phyloP scores from a whole-genome alignment of 2,888 invertebrate genomes.

The Lagria hirta region DNA sequence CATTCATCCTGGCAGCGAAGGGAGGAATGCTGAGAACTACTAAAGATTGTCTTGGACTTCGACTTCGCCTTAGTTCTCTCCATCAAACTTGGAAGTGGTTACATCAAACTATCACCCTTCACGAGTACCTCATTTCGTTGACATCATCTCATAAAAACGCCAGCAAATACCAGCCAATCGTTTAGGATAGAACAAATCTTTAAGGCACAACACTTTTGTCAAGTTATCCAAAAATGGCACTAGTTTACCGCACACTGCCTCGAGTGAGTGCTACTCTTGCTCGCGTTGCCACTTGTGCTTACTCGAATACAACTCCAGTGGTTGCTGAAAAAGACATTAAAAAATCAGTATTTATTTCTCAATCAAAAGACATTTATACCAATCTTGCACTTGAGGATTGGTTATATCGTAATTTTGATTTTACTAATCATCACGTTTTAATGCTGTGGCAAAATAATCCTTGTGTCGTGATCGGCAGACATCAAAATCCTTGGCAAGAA shows the following conservation, averaged over 20 bases:
- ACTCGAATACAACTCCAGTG: conserved; percentile 26
- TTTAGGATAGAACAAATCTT: conserved; percentile 4
- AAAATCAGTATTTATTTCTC: conserved; percentile 90
- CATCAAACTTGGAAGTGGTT: conserved; percentile 96
- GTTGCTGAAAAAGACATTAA: conserved; percentile 57
- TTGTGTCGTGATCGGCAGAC: conserved; percentile 92
- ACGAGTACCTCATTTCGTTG: conserved; percentile 83
- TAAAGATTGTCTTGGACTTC: conserved; percentile 84
- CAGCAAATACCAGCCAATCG: conserved; percentile 6
- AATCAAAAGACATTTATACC: conserved; percentile 85
- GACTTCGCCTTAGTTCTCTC: conserved; percentile 83
- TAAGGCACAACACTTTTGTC: conserved; percentile 36
- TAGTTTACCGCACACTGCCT: conserved; percentile 40
- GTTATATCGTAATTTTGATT: conserved; percentile 87
- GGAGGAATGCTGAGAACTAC: conserved; percentile 63
- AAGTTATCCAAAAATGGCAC: conserved; percentile 46
- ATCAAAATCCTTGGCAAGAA: conserved; percentile 97
- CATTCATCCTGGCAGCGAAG: conserved; percentile 48
- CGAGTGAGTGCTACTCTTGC: conserved; percentile 35
- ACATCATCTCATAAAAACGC: conserved; percentile 73
- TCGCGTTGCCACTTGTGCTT: conserved; percentile 30
- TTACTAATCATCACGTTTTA: conserved; percentile 79
- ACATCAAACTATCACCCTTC: conserved; percentile 85
- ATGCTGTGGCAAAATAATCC: conserved; percentile 93
- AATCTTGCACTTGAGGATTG: conserved; percentile 97